Conservation (phyloP, 2,888 invertebrate species). For the Coleophora deauratella region DNA sequence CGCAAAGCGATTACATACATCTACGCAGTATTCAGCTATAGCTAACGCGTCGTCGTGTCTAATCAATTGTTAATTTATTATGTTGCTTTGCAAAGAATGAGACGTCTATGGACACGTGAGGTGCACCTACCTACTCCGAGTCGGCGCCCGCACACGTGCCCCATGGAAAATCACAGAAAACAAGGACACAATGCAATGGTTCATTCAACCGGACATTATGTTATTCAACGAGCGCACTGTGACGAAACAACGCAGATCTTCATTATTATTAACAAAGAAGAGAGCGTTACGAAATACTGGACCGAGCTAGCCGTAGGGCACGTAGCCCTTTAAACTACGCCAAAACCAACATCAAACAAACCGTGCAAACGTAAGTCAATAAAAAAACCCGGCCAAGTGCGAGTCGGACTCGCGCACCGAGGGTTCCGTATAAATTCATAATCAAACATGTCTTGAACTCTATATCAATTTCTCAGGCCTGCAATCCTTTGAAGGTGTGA, state of each 20-base stretch:
- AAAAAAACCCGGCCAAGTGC: no score
- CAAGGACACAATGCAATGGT: constrained; percentile 72
- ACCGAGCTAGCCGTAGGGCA: constrained; percentile 25
- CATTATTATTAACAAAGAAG: constrained; percentile 66
- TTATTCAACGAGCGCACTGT: constrained; percentile 68
- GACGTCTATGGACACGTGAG: constrained; percentile 25
- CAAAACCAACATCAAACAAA: neutral
- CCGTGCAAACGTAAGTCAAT: no score
- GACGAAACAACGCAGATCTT: constrained; percentile 66
- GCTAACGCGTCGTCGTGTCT: constrained; percentile 21
- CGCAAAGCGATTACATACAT: constrained; percentile 20
- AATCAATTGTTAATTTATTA: constrained; percentile 38
- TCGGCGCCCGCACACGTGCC: constrained; percentile 42
- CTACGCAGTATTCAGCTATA: constrained; percentile 35
- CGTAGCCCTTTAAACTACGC: neutral
- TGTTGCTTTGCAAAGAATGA: constrained; percentile 38
- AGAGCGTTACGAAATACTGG: constrained; percentile 55
- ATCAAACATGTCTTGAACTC: no score
- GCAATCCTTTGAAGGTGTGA: no score
- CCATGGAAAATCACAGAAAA: constrained; percentile 71
- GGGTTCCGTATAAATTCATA: no score
- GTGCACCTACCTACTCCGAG: constrained; percentile 22
- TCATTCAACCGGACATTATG: constrained; percentile 68
- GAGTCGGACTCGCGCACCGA: no score
- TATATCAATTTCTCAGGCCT: no score